Evolutionary conservation across 2,797 vertebrate species (phyloP).

Genomic region (Sarcophilus harrisii): DNA sequence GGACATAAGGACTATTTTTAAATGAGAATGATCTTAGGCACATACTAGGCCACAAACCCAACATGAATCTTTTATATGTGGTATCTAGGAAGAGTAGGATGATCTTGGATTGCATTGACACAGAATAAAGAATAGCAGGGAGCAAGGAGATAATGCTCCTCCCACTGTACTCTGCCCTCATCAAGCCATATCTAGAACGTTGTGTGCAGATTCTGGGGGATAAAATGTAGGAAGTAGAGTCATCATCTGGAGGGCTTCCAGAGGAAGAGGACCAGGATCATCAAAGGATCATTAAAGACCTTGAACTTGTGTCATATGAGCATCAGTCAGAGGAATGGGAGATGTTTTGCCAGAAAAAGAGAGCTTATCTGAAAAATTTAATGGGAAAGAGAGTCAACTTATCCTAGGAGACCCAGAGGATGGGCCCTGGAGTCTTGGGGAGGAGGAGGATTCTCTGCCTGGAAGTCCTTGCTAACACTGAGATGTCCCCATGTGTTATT

Average conservation of each 20-base stretch:
- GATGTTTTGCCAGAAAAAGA: neutral
- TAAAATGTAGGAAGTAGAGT: neutral
- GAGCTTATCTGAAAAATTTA: neutral
- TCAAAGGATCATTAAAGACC: neutral
- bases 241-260: neutral
- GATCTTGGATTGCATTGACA: neutral
- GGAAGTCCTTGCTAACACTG: too few species aligned
- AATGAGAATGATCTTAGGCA: neutral
- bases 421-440: neutral
- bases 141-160: too few species aligned
- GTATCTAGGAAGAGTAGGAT: neutral
- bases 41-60: neutral
- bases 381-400: neutral
- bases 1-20: neutral
- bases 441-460: too few species aligned
- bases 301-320: neutral
- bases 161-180: too few species aligned
- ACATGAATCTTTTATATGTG: neutral
- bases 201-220: neutral
- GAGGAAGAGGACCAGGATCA: neutral
- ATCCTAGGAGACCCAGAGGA: neutral
- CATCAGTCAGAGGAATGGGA: neutral
- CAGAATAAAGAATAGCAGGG: neutral
- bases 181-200: neutral
- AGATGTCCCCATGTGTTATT: neutral